A percentile compares a stretch with the other conserved stretches of the same genome.
These are phyloP conservation scores for Eupithecia vulgata DNA, from an alignment of 2,888 invertebrate species.

Conservation along the genomic window DNA sequence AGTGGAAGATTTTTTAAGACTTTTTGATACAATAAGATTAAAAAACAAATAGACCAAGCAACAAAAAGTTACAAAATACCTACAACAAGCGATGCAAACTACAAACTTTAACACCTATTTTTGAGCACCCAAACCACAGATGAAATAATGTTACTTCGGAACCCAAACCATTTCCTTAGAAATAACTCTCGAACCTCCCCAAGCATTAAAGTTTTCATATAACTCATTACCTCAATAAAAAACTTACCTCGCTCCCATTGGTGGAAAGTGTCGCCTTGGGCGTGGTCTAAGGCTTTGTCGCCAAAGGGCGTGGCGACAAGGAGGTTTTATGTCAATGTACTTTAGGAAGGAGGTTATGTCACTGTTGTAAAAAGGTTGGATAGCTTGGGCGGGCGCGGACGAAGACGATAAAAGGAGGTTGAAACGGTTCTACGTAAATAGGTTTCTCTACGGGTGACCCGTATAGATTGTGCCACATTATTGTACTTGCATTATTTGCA, in stretches of 20 bases:
- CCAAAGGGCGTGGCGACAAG: constrained; percentile 77
- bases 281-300: constrained; percentile 77
- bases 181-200: constrained; percentile 28
- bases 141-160: too few species aligned
- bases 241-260: constrained; percentile 59
- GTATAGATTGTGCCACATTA: constrained; percentile 1
- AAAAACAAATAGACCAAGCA: too few species aligned
- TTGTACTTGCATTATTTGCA: not conserved
- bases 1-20: too few species aligned
- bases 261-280: constrained; percentile 78
- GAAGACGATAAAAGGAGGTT: constrained; percentile 24
- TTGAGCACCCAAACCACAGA: not conserved
- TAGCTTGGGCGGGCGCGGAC: constrained; percentile 46
- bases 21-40: not conserved
- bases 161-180: not conserved
- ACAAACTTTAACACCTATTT: not conserved
- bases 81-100: not conserved
- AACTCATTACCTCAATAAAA: constrained; percentile 58
- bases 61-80: not conserved
- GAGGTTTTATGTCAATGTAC: constrained; percentile 39
- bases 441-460: constrained; percentile 1
- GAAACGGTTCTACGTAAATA: constrained; percentile 23
- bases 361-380: constrained; percentile 72
- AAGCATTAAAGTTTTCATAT: constrained; percentile 43
- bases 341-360: constrained; percentile 62